Conservation (phyloP, 2,888 invertebrate species). For the Cynaeus angustus region DNA sequence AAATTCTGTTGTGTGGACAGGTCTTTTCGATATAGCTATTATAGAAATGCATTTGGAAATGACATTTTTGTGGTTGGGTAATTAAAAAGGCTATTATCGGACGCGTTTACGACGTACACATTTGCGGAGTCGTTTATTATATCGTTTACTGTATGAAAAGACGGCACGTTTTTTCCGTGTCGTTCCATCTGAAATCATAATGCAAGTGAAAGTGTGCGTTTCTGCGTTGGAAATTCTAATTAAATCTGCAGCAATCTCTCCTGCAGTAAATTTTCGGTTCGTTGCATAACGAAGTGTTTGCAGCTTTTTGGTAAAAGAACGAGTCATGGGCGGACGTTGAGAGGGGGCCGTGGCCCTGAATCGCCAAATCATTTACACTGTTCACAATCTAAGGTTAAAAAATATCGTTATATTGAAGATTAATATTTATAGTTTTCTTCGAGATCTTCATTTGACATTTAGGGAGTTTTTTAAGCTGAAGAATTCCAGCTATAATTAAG, state of each 20-base stretch:
- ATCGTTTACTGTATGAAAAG: not conserved
- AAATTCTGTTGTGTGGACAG: conserved; percentile 1
- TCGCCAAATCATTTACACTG: conserved; percentile 12
- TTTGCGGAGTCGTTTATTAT: conserved; percentile 11
- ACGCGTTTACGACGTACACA: conserved; percentile 6
- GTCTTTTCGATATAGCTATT: not conserved
- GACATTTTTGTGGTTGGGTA: conserved; percentile 15
- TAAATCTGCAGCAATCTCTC: conserved; percentile 33
- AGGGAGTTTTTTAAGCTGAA: not conserved
- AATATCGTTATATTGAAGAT: conserved; percentile 12
- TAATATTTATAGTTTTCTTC: conserved; percentile 21
- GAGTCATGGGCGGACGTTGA: conserved; percentile 33
- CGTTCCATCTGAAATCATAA: conserved; percentile 9
- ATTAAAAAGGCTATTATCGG: conserved; percentile 8
- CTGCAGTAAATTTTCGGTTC: conserved; percentile 29
- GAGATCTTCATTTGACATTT: conserved; percentile 27
- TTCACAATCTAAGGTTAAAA: conserved; percentile 29
- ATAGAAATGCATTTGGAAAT: conserved; percentile 7
- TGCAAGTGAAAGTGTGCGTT: conserved; percentile 36
- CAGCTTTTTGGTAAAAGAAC: conserved; percentile 10
- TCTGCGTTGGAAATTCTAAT: conserved; percentile 20
- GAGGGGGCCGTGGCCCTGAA: conserved; percentile 40
- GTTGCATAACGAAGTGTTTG: conserved; percentile 23
- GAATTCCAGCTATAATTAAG: conserved; percentile 11
- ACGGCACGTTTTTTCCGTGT: not conserved